Percentiles rank a stretch among this genome's conserved stretches.
Conservation (phyloP, 2,888 invertebrate genomes). For the Drosophila infuscata region DNA sequence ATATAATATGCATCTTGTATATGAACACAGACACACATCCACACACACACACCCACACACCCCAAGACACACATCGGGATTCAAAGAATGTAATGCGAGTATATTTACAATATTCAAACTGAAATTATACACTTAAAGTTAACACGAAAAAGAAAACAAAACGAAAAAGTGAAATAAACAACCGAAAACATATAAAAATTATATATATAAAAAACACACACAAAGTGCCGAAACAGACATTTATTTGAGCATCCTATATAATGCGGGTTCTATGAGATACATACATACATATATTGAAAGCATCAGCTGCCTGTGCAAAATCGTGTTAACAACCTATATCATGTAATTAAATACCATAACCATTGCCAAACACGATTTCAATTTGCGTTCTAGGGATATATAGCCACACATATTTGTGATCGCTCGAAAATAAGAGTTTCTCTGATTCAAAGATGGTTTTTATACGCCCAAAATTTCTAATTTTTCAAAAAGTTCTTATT, state of each 20-base stretch:
- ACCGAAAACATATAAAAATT: background rate
- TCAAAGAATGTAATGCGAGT: conserved; percentile 48
- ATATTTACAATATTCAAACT: conserved; percentile 63
- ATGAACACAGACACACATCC: conserved; percentile 38
- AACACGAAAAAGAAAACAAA: conserved; percentile 12
- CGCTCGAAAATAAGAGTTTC: background rate
- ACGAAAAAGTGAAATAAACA: conserved; percentile 23
- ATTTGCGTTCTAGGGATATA: background rate
- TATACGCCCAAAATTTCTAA: background rate
- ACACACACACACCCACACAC: conserved; percentile 7
- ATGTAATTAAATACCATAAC: conserved; percentile 1
- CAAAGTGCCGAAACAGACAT: conserved; percentile 49
- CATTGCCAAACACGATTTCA: conserved; percentile 2
- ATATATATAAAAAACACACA: conserved; percentile 14
- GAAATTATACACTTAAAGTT: conserved; percentile 40
- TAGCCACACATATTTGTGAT: background rate
- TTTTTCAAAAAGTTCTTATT: background rate
- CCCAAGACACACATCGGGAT: conserved; percentile 28
- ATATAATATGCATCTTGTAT: conserved; percentile 70
- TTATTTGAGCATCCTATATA: conserved; percentile 21
- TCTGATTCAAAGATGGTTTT: background rate
- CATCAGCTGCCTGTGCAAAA: conserved; percentile 7
- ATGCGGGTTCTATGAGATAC: conserved; percentile 3
- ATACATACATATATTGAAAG: background rate
- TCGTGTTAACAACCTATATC: conserved; percentile 16